Conservation (phyloP, 1,140 invertebrate genomes). For the Olivierus martensii region DNA sequence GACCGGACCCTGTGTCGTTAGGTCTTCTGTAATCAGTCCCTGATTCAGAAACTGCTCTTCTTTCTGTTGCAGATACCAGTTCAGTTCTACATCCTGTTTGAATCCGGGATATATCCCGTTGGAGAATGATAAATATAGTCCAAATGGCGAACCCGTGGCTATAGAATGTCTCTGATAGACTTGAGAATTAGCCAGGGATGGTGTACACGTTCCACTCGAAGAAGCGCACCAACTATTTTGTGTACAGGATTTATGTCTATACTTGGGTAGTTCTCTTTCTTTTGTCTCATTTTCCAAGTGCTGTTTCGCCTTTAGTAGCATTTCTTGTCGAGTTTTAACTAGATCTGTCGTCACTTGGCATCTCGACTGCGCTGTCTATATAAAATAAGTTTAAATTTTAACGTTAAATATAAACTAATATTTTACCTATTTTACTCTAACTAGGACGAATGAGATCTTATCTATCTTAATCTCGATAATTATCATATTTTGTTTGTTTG, state of each 20-base stretch:
- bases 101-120: conserved; percentile 10
- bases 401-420: too few relatives aligned
- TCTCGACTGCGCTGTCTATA: conserved; percentile 35
- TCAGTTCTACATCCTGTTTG: background rate
- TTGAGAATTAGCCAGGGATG: background rate
- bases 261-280: background rate
- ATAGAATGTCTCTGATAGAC: background rate
- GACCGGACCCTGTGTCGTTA: background rate
- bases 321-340: conserved; percentile 31
- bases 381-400: too few relatives aligned
- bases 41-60: background rate
- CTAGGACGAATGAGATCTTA: too few relatives aligned
- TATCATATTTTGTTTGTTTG: too few relatives aligned
- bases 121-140: conserved; percentile 8
- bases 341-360: conserved; percentile 40
- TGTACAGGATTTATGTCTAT: conserved; percentile 7
- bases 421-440: too few relatives aligned
- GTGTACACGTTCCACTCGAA: background rate
- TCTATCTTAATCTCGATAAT: too few relatives aligned
- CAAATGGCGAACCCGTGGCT: conserved; percentile 1
- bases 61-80: background rate
- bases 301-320: conserved; percentile 29
- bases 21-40: background rate
- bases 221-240: conserved; percentile 1
- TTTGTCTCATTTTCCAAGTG: conserved; percentile 23